Conservation (phyloP, 2,888 invertebrate species). For the Cerastoderma edule region DNA sequence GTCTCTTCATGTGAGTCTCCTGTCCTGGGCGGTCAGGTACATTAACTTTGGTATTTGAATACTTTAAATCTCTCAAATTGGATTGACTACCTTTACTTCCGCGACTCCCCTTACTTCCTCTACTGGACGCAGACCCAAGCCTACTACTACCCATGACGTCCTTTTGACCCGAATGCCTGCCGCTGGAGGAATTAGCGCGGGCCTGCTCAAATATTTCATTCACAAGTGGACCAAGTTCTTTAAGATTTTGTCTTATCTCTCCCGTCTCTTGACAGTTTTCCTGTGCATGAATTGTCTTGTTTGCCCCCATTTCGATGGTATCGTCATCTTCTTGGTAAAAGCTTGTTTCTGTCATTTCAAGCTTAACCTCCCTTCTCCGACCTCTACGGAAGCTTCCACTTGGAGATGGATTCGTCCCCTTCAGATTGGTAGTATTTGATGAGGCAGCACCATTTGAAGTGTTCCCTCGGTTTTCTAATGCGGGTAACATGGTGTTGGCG, state of each 20-base stretch:
- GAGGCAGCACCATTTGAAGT: conserved; percentile 33
- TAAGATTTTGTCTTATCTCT: conserved; percentile 40
- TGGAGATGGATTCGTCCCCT: conserved; percentile 60
- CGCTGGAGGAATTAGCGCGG: conserved; percentile 38
- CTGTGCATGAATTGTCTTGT: conserved; percentile 45
- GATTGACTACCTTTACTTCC: conserved; percentile 36
- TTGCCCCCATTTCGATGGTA: conserved; percentile 58
- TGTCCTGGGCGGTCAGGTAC: conserved; percentile 37
- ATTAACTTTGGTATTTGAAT: conserved; percentile 42
- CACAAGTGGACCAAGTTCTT: conserved; percentile 53
- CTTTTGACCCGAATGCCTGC: conserved; percentile 45
- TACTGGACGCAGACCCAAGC: conserved; percentile 56
- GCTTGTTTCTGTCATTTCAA: conserved; percentile 66
- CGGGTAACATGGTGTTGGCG: conserved; percentile 59
- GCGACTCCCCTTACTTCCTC: conserved; percentile 48
- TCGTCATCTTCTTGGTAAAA: conserved; percentile 64
- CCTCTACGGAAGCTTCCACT: conserved; percentile 59
- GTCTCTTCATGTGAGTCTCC: conserved; percentile 29
- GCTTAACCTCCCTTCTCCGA: conserved; percentile 54
- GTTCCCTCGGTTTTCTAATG: conserved; percentile 35
- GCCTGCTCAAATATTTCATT: conserved; percentile 55
- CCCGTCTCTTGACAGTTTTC: conserved; percentile 54
- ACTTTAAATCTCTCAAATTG: conserved; percentile 42
- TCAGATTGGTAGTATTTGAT: conserved; percentile 42
- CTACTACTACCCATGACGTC: conserved; percentile 50